phyloP scores from a whole-genome alignment of 2,888 invertebrate genomes.

The Rotaria macrura region DNA sequence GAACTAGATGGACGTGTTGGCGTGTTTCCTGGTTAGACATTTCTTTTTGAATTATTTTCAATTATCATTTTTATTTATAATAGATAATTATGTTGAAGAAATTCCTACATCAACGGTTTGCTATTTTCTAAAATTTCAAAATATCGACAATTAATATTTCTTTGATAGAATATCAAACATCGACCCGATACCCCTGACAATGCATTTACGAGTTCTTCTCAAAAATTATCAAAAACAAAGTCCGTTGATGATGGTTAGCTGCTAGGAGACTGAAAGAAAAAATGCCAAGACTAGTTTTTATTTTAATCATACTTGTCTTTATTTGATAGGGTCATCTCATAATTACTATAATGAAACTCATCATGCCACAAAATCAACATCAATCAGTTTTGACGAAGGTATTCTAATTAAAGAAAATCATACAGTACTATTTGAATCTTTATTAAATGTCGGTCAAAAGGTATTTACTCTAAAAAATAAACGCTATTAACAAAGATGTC shows the following conservation, averaged over 20 bases:
- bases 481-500: no score
- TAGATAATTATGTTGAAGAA: constrained; percentile 31
- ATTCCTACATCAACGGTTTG: background rate
- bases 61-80: background rate
- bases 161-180: background rate
- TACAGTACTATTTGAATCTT: no score
- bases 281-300: background rate
- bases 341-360: background rate
- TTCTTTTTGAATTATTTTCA: background rate
- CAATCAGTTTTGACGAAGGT: constrained; percentile 21
- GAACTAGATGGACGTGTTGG: constrained; percentile 77
- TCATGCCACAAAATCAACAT: constrained; percentile 33
- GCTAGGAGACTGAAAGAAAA: no score
- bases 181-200: background rate
- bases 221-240: background rate
- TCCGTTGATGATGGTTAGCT: background rate
- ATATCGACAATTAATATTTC: background rate
- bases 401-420: constrained; percentile 31
- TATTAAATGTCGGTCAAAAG: no score
- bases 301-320: no score
- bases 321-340: constrained; percentile 27
- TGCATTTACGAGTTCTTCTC: background rate
- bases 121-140: background rate
- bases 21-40: constrained; percentile 63
- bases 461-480: no score